Evolutionary conservation across 2,888 invertebrate genomes (phyloP).

Genomic region (Acanthoscelides obtectus): DNA sequence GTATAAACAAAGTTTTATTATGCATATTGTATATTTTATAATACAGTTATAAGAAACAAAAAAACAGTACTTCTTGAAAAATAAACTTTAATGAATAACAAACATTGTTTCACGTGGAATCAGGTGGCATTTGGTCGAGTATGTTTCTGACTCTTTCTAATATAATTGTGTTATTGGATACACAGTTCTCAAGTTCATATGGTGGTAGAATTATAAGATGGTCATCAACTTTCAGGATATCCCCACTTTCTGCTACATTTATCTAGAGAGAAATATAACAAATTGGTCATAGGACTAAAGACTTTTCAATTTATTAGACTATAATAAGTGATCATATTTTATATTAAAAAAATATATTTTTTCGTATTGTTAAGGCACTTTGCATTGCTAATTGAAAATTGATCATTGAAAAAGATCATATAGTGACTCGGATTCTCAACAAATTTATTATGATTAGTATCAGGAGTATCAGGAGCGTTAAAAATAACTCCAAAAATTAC

Average conservation of each 20-base stretch:
- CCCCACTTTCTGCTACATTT: conserved; percentile 39
- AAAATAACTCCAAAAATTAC: too few species aligned
- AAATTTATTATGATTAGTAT: too few species aligned
- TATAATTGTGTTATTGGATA: conserved; percentile 43
- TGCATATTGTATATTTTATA: background rate
- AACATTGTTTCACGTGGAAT: conserved; percentile 15
- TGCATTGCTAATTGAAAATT: too few species aligned
- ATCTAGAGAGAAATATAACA: conserved; percentile 19
- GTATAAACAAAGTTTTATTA: background rate
- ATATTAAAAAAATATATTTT: too few species aligned
- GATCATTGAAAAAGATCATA: too few species aligned
- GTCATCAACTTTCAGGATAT: conserved; percentile 40
- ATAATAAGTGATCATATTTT: too few species aligned
- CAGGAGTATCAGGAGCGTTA: too few species aligned
- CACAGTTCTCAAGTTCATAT: conserved; percentile 42
- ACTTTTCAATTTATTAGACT: too few species aligned
- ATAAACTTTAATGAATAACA: background rate
- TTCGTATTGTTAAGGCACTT: too few species aligned
- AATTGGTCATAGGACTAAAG: too few species aligned
- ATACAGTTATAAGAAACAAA: background rate
- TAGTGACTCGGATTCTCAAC: too few species aligned
- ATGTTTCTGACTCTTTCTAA: conserved; percentile 42
- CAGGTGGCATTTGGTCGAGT: conserved; percentile 39
- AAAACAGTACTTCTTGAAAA: background rate
- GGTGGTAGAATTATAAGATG: conserved; percentile 43